Conservation (phyloP, 2,888 invertebrate genomes). For the Fragum sueziense region DNA sequence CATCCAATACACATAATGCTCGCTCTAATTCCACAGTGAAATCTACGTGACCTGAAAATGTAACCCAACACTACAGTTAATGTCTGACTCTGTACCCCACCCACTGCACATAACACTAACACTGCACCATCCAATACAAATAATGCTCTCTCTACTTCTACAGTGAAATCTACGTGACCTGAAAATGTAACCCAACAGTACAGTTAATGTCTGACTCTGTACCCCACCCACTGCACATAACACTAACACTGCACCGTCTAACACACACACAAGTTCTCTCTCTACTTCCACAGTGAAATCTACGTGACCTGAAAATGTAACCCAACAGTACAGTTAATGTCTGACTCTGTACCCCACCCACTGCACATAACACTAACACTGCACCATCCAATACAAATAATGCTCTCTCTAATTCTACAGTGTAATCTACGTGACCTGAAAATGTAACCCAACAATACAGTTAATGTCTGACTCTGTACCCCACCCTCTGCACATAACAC, state of each 20-base stretch:
- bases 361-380: no score
- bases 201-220: conserved; percentile 98
- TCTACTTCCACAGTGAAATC: conserved; percentile 99
- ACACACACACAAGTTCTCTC: conserved; percentile 94
- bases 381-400: no score
- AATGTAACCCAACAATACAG: no score
- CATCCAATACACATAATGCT: conserved; percentile 96
- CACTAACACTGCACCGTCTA: conserved; percentile 97
- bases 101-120: conserved; percentile 97
- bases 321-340: no score
- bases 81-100: conserved; percentile 99
- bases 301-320: conserved; percentile 93
- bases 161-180: conserved; percentile 99
- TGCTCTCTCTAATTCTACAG: no score
- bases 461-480: conserved; percentile 98
- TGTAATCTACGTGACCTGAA: no score
- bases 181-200: no score
- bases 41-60: conserved; percentile 94
- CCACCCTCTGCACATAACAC: conserved; percentile 99
- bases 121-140: conserved; percentile 98
- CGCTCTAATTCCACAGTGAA: conserved; percentile 99
- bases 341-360: no score
- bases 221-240: conserved; percentile 99
- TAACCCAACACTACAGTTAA: no score
- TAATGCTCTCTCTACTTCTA: conserved; percentile 97